phyloP scores from a whole-genome alignment of 2,113 vertebrate species.

The Anser brachyrhynchus region DNA sequence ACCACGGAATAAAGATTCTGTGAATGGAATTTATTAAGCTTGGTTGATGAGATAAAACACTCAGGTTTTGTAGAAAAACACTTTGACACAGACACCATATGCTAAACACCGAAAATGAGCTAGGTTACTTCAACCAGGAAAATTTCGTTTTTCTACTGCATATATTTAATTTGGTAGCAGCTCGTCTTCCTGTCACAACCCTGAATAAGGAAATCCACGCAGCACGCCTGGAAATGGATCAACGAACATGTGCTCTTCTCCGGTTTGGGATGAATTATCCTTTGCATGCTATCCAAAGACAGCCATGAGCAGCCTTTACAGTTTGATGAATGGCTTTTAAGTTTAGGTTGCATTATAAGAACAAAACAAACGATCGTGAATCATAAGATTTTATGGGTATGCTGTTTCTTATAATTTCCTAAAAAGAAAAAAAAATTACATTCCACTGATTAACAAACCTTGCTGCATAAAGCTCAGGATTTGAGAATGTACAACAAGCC shows the following conservation, averaged over 20 bases:
- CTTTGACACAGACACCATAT: neutral
- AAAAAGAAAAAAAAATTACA: constrained; percentile 28
- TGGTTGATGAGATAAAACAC: neutral
- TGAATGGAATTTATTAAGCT: neutral
- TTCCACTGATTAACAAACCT: constrained; percentile 54
- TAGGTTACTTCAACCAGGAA: neutral
- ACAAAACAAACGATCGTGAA: constrained; percentile 84
- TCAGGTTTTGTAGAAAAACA: neutral
- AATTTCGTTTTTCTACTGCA: neutral
- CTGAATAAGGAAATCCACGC: fast-evolving
- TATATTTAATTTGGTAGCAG: neutral
- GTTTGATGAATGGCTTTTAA: constrained; percentile 75
- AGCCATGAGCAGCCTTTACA: constrained; percentile 71
- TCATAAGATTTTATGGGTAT: constrained; percentile 77
- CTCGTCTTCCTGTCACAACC: neutral
- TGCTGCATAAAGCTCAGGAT: neutral
- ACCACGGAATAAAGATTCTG: neutral
- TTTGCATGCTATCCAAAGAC: constrained; percentile 72
- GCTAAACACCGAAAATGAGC: neutral
- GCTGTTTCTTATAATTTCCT: constrained; percentile 58
- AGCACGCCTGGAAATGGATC: constrained; percentile 31
- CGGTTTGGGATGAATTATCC: constrained; percentile 77
- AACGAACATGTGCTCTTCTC: constrained; percentile 67
- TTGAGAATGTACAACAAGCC: neutral
- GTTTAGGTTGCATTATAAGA: constrained; percentile 80